These are phyloP conservation scores for Anomalospiza imberbis DNA, from an alignment of 2,797 vertebrate species.

Conservation along the genomic window DNA sequence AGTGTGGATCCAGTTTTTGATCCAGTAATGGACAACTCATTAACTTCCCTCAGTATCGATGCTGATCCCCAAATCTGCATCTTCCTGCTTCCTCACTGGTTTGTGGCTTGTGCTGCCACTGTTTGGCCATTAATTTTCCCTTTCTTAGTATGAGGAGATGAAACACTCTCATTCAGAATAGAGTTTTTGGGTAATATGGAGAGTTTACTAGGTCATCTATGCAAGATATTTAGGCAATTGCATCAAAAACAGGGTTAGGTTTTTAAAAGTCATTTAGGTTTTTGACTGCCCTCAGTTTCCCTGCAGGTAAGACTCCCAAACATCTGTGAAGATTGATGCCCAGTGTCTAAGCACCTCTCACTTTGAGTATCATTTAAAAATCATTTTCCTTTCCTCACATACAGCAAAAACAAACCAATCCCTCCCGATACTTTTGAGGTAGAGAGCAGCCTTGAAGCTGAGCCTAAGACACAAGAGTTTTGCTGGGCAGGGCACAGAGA, in stretches of 20 bases:
- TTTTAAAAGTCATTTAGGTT: neutral
- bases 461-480: neutral
- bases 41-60: neutral
- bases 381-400: neutral
- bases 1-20: neutral
- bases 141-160: neutral
- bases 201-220: neutral
- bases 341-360: neutral
- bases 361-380: neutral
- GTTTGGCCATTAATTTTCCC: neutral
- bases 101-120: neutral
- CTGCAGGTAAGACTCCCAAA: neutral
- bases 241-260: accelerated
- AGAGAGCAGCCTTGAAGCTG: neutral
- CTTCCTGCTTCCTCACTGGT: neutral
- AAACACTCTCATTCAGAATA: neutral
- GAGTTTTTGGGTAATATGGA: neutral
- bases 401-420: neutral
- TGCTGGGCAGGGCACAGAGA: neutral
- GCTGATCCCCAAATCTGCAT: neutral
- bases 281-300: neutral
- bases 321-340: neutral
- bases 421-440: accelerated
- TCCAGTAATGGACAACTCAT: neutral
- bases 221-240: neutral